Conservation (phyloP, 2,888 invertebrate genomes). For the Yponomeuta cagnagella region DNA sequence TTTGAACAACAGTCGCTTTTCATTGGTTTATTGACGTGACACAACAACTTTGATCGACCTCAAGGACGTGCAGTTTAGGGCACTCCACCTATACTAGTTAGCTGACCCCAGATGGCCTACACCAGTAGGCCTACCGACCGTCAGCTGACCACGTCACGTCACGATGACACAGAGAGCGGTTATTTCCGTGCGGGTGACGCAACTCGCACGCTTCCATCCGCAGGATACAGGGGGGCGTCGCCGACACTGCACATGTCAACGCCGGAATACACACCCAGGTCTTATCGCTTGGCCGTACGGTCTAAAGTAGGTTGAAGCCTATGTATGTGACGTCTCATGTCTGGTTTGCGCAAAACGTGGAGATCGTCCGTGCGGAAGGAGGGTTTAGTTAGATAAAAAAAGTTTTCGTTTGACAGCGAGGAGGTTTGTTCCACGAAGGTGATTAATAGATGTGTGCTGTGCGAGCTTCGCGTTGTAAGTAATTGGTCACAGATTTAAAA, state of each 20-base stretch:
- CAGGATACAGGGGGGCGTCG: conserved; percentile 48
- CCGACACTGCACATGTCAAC: conserved; percentile 7
- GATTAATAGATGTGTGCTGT: background rate
- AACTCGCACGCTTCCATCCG: conserved; percentile 65
- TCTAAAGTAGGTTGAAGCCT: background rate
- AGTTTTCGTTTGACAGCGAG: background rate
- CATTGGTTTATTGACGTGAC: too few species aligned
- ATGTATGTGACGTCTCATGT: background rate
- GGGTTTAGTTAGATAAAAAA: background rate
- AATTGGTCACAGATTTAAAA: background rate
- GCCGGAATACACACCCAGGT: background rate
- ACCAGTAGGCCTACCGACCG: conserved; percentile 15
- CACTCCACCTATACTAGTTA: background rate
- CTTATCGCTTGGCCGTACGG: background rate
- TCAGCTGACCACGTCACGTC: conserved; percentile 31
- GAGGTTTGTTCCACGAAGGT: background rate
- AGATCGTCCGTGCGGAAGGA: background rate
- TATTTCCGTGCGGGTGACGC: conserved; percentile 68
- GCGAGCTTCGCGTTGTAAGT: background rate
- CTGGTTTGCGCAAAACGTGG: conserved; percentile 1
- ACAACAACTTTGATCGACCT: too few species aligned
- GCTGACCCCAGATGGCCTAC: background rate
- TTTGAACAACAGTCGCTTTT: too few species aligned
- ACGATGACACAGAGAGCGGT: conserved; percentile 66
- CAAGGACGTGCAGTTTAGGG: too few species aligned